Conservation (phyloP, 2,888 invertebrate genomes). For the Plebejus melissa region DNA sequence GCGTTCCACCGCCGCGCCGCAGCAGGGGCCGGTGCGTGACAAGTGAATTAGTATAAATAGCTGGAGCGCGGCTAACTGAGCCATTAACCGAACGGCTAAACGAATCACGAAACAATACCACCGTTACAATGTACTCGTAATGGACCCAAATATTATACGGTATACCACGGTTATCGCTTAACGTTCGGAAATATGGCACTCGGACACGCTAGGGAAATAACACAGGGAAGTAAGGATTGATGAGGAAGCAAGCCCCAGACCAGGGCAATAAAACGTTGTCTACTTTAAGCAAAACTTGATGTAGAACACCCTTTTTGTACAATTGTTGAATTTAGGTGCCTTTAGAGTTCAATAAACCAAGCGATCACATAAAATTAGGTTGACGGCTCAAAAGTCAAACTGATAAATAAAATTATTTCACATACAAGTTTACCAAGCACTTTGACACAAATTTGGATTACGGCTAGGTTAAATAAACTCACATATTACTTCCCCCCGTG, state of each 20-base stretch:
- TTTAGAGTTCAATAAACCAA: not conserved
- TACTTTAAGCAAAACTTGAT: not conserved
- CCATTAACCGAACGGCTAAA: not conserved
- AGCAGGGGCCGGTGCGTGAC: constrained; percentile 26
- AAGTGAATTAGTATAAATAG: constrained; percentile 27
- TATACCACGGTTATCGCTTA: constrained; percentile 1
- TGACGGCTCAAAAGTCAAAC: not conserved
- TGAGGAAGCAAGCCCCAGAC: not conserved
- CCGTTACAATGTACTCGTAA: not conserved
- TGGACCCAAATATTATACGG: not conserved
- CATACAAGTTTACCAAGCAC: not conserved
- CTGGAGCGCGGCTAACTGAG: not conserved
- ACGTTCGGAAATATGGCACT: not conserved
- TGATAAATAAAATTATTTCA: not conserved
- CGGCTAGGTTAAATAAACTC: not conserved
- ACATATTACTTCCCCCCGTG: not conserved
- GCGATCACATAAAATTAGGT: not conserved
- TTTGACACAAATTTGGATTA: too few relatives aligned
- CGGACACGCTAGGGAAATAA: not conserved
- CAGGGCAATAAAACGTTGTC: not conserved
- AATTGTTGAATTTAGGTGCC: not conserved
- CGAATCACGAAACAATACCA: constrained; percentile 7
- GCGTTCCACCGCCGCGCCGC: constrained; percentile 32
- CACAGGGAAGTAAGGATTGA: not conserved
- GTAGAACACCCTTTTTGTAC: not conserved